Evolutionary conservation across 1,140 invertebrate species (phyloP), one percentile per base, ranked within the genome.

Genomic region (Zaprionus ornatus): DNA sequence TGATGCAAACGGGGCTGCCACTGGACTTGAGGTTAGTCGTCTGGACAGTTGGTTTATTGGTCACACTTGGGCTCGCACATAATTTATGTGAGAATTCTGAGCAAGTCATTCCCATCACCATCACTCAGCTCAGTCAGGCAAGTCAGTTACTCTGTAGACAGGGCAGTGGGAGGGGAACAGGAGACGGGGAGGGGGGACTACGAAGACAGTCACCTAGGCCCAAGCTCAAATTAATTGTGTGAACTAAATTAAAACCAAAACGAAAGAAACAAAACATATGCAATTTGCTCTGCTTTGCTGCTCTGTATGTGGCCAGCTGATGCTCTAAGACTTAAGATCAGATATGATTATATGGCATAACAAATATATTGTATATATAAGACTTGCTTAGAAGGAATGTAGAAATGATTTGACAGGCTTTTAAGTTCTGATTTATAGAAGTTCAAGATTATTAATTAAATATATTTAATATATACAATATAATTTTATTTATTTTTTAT

Each of bases 31-130:
- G 67, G 75, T 84, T 80, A 66, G 79, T 71, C 42, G 82, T 82
- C 85, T 80, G 84, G 86, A 85, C 86, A 90, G 90, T 80, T 86
- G 80, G 90, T 90, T 91, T 91, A 91, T 91, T 90, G 85, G 90
- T 91, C 90, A 91, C 90, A 91, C 90, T 91, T 91, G 90, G 85
- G 78, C 90, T 91, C 90, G 82, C 82, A 79, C 90, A 90, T 91
- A 87, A 91, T 84, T 87, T 91, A 91, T 91, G 90, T 91, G 90
- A 70, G 90, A 91, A 91, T 79, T 80, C 56, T 78, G 70, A 68
- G 79, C 86, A 79, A 90, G 85, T 82, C 86, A 90, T 88, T 90
- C 82, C 86, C 85, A 83, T 79, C 77, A 75, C 79, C 77, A 80
- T 84, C 78, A 83, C 73, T 83, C 80, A 83, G 82, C 72, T 77